phyloP scores from a whole-genome alignment of 2,797 vertebrate species.

The Cygnus olor region DNA sequence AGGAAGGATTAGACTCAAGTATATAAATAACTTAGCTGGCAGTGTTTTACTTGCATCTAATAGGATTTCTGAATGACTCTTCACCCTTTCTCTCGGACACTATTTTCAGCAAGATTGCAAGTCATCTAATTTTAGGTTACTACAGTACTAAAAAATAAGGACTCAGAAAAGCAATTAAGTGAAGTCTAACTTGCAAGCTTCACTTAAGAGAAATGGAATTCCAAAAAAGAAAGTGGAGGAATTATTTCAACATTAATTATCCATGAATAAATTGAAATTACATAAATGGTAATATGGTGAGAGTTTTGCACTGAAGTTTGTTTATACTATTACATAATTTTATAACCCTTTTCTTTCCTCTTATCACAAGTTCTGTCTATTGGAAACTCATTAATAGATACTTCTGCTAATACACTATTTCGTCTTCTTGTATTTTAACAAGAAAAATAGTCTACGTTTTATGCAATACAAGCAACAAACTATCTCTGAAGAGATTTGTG shows the following conservation, averaged over 20 bases:
- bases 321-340: conserved; percentile 36
- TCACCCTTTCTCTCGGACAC: not conserved
- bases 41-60: conserved; percentile 60
- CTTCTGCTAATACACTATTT: conserved; percentile 1
- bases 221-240: not conserved
- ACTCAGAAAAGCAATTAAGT: not conserved
- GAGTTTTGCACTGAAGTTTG: not conserved
- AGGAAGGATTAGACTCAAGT: not conserved
- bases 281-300: not conserved
- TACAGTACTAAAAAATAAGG: not conserved
- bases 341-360: conserved; percentile 41
- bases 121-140: not conserved
- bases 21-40: not conserved
- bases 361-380: conserved; percentile 45
- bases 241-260: not conserved
- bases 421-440: not conserved
- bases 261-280: conserved; percentile 12
- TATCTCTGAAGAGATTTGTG: not conserved
- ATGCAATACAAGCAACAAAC: not conserved
- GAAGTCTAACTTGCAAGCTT: not conserved
- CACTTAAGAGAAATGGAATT: not conserved
- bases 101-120: conserved; percentile 12
- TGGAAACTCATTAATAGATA: conserved; percentile 19
- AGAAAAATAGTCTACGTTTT: not conserved
- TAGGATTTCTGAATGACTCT: not conserved